Evolutionary conservation across 2,888 invertebrate genomes (phyloP).

Genomic region (Mesorhabditis sp.): DNA sequence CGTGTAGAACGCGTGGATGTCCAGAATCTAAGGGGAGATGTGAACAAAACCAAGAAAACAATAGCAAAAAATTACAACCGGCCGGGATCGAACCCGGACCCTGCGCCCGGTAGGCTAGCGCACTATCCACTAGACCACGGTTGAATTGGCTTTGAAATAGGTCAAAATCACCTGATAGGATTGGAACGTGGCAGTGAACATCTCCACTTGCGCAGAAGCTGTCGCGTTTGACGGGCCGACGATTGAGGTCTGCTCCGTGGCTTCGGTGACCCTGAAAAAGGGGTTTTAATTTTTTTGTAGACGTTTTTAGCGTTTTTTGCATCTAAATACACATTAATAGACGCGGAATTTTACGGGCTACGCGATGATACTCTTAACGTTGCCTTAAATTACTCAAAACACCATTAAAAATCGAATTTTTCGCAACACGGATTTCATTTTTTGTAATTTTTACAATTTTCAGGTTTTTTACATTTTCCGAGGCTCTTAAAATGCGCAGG

Average conservation of each 20-base stretch:
- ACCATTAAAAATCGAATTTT: too few species aligned
- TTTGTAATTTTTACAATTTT: background rate
- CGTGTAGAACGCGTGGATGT: slow-evolving; percentile 36
- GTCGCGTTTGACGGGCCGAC: background rate
- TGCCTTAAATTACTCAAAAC: too few species aligned
- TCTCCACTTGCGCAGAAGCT: background rate
- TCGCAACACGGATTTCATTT: background rate
- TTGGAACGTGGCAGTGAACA: slow-evolving; percentile 12
- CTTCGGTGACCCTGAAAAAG: background rate
- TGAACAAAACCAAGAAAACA: background rate
- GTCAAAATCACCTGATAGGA: slow-evolving; percentile 15
- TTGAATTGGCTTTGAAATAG: background rate
- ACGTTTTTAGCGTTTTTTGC: too few species aligned
- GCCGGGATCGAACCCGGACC: too few species aligned
- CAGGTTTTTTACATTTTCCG: background rate
- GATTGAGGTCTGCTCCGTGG: background rate
- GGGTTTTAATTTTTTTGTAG: too few species aligned
- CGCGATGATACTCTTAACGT: too few species aligned
- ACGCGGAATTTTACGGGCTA: too few species aligned
- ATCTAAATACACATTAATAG: too few species aligned
- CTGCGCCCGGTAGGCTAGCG: too few species aligned
- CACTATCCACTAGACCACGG: background rate
- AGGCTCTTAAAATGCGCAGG: background rate
- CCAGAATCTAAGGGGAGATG: slow-evolving; percentile 27
- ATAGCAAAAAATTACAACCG: too few species aligned